These are phyloP conservation scores for Nomada fabriciana DNA, from an alignment of 2,888 invertebrate genomes.

Conservation along the genomic window DNA sequence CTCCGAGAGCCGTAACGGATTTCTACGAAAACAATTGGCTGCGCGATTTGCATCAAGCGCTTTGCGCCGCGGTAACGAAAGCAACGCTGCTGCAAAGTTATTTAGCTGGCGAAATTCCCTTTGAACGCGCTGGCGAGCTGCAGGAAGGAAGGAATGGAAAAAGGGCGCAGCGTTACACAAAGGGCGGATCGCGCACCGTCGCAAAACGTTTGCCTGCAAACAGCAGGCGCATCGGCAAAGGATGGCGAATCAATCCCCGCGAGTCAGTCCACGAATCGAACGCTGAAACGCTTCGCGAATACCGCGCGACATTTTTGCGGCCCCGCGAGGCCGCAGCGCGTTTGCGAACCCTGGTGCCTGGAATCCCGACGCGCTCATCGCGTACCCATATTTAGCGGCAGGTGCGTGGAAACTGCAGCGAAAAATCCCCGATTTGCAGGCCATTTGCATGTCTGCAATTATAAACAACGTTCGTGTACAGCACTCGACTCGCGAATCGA, in stretches of 20 bases:
- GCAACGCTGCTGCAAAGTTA: conserved; percentile 2
- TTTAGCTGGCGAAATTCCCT: not conserved
- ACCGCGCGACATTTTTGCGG: conserved; percentile 36
- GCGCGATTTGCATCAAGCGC: not conserved
- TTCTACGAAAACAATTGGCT: not conserved
- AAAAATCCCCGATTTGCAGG: conserved; percentile 14
- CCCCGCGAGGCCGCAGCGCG: not conserved
- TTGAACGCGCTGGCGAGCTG: not conserved
- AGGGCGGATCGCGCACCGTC: not conserved
- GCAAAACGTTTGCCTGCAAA: conserved; percentile 3
- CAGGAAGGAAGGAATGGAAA: not conserved
- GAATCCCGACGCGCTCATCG: conserved; percentile 39
- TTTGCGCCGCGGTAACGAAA: not conserved
- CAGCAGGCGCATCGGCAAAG: not conserved
- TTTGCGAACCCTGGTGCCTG: not conserved
- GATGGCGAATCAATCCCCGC: conserved; percentile 1
- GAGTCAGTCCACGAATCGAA: conserved; percentile 6
- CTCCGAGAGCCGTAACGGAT: not conserved
- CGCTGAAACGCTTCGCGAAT: conserved; percentile 20
- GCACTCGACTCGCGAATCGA: too few relatives aligned
- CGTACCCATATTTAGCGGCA: conserved; percentile 39
- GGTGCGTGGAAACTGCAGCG: conserved; percentile 1
- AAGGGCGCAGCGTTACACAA: not conserved
- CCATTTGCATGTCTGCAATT: conserved; percentile 5
- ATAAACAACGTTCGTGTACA: not conserved